Base-by-base conservation (phyloP, 2,888 invertebrate species). In the Exephanes ischioxanthus region DNA sequence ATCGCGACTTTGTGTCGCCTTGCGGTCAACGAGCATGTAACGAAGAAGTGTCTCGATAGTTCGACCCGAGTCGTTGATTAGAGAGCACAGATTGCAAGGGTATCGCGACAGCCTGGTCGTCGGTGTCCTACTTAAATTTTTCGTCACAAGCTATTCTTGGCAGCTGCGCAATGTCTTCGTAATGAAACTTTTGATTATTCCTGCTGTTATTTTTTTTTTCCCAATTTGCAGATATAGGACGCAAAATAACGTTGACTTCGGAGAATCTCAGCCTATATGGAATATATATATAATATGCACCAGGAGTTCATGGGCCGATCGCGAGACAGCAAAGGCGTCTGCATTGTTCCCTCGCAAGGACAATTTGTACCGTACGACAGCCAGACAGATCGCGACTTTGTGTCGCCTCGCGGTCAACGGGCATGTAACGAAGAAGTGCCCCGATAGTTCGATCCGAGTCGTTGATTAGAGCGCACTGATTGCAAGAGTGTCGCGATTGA, bases 291-390 rank as follows among this genome's bases (percentile, higher is more conserved):
- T 63, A 26, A 26, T 26, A 3, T 26, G 75, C 1, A 33, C 7
- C 33, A 71, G 80, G 70, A 63, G 75, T 80, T 85, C 68, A 80
- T 77, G 80, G 71, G 33, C 76, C 51, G 76, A 83, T 77, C 83
- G 72, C 30, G 9, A 76, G 83, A 85, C 76, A 75, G 58, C 79
- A 45, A 30, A 63, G 3, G 61, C 70, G 63, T 70, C 66, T 37
- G 68, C 73, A 86, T 86, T 87, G 84, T 87, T 80, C 66, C 51
- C 22, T 58, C 66, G 83, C 71, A 83, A 77, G 86, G 88, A 89
- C 90, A 90, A 90, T 90, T 90, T 90, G 90, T 90, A 90, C 90
- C 87, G 87, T 88, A 88, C 83, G 88, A 88, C 88, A 84, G 80
- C 53, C 72, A 78, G 79, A 83, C 83, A 80, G 81, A 80, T 75